A percentile compares a stretch with the other conserved stretches of the same genome.
These are phyloP conservation scores for Gryllus bimaculatus DNA, from an alignment of 1,140 invertebrate genomes.

Conservation along the genomic window DNA sequence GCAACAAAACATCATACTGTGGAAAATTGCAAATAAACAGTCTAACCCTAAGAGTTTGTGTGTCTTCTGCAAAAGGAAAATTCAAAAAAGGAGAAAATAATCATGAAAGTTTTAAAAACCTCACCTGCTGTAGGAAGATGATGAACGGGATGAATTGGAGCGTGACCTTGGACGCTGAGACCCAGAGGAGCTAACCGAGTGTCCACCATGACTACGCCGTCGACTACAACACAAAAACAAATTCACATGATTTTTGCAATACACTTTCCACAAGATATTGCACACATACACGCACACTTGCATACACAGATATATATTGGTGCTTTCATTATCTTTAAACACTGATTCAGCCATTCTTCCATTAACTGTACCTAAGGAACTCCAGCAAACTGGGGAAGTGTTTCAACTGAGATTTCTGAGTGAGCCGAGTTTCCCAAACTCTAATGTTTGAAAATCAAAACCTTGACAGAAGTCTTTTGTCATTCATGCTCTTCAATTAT, in stretches of 20 bases:
- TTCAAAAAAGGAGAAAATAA: background rate
- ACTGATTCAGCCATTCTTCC: too few relatives aligned
- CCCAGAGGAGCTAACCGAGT: conserved; percentile 10
- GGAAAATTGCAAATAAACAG: background rate
- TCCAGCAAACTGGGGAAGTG: too few relatives aligned
- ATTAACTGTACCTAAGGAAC: too few relatives aligned
- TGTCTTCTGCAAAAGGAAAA: background rate
- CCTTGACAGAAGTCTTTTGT: too few relatives aligned
- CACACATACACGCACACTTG: too few relatives aligned
- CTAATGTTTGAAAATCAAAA: too few relatives aligned
- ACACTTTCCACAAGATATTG: too few relatives aligned
- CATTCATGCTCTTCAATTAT: too few relatives aligned
- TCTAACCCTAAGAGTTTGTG: background rate
- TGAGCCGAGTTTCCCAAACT: too few relatives aligned
- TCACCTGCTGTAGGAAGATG: conserved; percentile 24
- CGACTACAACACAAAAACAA: conserved; percentile 7
- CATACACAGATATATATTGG: too few relatives aligned
- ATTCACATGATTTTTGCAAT: background rate
- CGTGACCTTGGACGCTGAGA: conserved; percentile 16
- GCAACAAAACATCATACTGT: background rate
- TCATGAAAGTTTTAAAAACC: background rate
- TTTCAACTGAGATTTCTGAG: too few relatives aligned
- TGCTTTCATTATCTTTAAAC: too few relatives aligned
- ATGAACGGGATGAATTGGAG: conserved; percentile 24
- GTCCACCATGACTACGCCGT: conserved; percentile 6